Evolutionary conservation across 2,113 vertebrate species (phyloP).

Genomic region (Taurulus bubalis): DNA sequence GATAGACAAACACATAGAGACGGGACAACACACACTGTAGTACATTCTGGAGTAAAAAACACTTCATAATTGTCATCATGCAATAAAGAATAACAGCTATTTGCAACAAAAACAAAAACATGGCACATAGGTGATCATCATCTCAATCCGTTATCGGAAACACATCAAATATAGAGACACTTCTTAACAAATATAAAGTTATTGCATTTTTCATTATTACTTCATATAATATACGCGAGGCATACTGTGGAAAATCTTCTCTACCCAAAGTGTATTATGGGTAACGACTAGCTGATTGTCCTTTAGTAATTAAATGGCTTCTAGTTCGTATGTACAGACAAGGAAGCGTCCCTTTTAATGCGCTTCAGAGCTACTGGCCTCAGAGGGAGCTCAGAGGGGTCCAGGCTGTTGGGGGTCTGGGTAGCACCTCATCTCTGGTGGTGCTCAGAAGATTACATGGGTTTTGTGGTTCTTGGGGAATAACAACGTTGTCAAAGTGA

Average conservation of each 20-base stretch:
- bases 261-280: slow-evolving; percentile 49
- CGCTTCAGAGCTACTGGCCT: slow-evolving; percentile 50
- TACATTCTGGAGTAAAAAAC: slow-evolving; percentile 82
- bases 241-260: slow-evolving; percentile 62
- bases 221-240: slow-evolving; percentile 83
- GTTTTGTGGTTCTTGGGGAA: background rate
- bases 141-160: slow-evolving; percentile 74
- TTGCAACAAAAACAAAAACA: slow-evolving; percentile 79
- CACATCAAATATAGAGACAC: slow-evolving; percentile 83
- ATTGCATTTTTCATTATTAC: slow-evolving; percentile 82
- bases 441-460: slow-evolving; percentile 13
- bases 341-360: slow-evolving; percentile 51
- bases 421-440: slow-evolving; percentile 2
- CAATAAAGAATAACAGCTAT: slow-evolving; percentile 78
- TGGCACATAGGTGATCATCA: slow-evolving; percentile 85
- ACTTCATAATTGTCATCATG: slow-evolving; percentile 89
- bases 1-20: slow-evolving; percentile 75
- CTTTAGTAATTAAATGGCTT: slow-evolving; percentile 73
- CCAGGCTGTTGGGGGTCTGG: background rate
- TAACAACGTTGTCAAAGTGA: background rate
- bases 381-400: slow-evolving; percentile 17
- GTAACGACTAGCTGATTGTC: slow-evolving; percentile 87
- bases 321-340: slow-evolving; percentile 45
- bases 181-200: slow-evolving; percentile 84
- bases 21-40: slow-evolving; percentile 56